Evolutionary conservation across 2,888 invertebrate species (phyloP), one percentile per base, ranked within the genome.

Genomic region (Pachymerium ferrugineum): DNA sequence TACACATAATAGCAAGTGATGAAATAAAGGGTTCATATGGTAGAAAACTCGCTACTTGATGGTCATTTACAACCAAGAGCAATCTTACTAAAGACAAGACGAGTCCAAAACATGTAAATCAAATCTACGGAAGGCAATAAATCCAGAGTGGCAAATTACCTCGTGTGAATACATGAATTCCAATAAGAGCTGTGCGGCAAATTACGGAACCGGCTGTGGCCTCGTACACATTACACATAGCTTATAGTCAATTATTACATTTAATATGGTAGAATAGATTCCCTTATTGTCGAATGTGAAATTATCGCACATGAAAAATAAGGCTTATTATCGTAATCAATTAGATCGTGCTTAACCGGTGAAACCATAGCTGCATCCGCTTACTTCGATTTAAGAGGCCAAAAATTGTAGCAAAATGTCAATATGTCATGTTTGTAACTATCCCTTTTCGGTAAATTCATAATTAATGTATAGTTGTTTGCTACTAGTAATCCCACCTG

Each of bases 201-300:
- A 47, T 47, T 47, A 47, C 47, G 19, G 47, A 47, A 47, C 47
- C 47, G 47, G 47, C 47, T 47, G 47, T 22, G 47, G 47, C 47
- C 47, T 47, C 47, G 47, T 16, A 47, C 47, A 16, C 22, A 47
- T 47, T 19, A 19, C 22, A 47, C 47, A 47, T 22, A 47, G 47
- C 47, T 47, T 47, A 47, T 47, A 47, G 47, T 47, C 47, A 47
- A 47, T 47, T 47, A 47, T 47, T 47, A n/a, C 47, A 14, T 42
- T 47, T 4, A 47, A 47, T 47, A 47, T 3, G 47, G 47, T 16
- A 47, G 16, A 47, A 47, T 3, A 8, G 47, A 47, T 47, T 47
- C 47, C 8, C 22, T 47, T 47, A 47, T 47, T 47, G 22, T 2
- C 47, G n/a, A 16, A 16, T 14, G 47, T 47, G 22, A 14, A 42